Base-by-base conservation (phyloP, 1,140 invertebrate species). In the Colletes gigas region DNA sequence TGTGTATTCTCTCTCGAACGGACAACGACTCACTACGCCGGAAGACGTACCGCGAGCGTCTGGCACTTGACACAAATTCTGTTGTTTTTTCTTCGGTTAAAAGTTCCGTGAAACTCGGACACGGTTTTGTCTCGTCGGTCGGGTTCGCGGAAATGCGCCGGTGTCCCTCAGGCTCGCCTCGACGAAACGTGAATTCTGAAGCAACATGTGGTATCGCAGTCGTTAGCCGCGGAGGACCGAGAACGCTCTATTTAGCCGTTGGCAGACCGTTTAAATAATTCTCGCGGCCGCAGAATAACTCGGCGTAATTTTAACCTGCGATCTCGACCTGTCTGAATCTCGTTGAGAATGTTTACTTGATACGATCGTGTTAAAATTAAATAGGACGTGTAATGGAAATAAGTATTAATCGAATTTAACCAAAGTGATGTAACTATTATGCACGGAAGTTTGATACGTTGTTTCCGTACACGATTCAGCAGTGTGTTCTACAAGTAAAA, bases 181-280 rank as follows among this genome's bases (percentile, higher is more conserved):
- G 72, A 41, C 47, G 47, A 54, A 65, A 41, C 44, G 63, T 7
- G 59, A 72, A 65, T 72, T 78, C 76, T 78, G 59, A 78, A 78
- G 76, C 76, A 78, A 72, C 76, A 78, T 30, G 68, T 78, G 76
- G 68, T 30, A 30, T n/a, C 68, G 59, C n/a, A 5, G 14, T 21
- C 14, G 68, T 78, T 78, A 78, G 72, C 72, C 50, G 47, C 6
- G 14, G 17, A 8, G n/a, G 5, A 15, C 17, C 19, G 12, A 19
- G 12, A 19, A 21, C n/a, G 5, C 30, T 30, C 30, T 30, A 30
- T 30, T 30, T 30, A 30, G 15, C 6, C 5, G 54, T n/a, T 15
- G 62, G 7, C 15, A 6, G 10, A 66, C 41, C 17, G 39, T 47
- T 66, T 4, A 8, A 7, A 8, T 12, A 10, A 17, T 3, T 4